phyloP scores from a whole-genome alignment of 2,113 vertebrate genomes.

The Mugil cephalus region DNA sequence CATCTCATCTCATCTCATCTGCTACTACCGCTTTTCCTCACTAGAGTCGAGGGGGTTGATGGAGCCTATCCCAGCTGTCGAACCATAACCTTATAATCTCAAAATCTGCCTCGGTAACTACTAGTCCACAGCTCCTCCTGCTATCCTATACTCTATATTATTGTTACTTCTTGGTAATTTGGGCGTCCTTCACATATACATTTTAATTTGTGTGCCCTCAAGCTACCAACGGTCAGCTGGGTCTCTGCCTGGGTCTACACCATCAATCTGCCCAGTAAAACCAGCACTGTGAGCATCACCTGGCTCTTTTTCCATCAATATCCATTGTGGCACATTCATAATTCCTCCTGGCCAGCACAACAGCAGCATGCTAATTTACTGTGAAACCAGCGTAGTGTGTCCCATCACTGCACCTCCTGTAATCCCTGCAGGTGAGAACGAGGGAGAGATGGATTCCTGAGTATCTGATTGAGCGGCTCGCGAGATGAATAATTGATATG shows the following conservation, averaged over 20 bases:
- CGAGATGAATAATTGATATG: constrained; percentile 79
- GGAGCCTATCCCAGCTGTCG: no score
- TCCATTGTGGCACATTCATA: constrained; percentile 25
- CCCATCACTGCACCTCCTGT: constrained; percentile 50
- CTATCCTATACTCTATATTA: no score
- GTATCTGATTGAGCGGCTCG: constrained; percentile 75
- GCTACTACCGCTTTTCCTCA: no score
- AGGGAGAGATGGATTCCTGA: constrained; percentile 59
- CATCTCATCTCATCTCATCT: no score
- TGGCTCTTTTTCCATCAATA: constrained; percentile 22
- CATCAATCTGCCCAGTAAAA: constrained; percentile 26
- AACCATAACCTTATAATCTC: no score
- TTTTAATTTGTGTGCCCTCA: constrained; percentile 30
- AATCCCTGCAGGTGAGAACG: constrained; percentile 73
- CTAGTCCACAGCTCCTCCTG: no score
- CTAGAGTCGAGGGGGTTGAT: no score
- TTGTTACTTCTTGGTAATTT: constrained; percentile 1
- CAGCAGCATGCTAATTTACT: constrained; percentile 60
- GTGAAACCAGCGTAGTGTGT: constrained; percentile 48
- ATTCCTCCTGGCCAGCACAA: constrained; percentile 44
- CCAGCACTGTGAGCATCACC: constrained; percentile 22
- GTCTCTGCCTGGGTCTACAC: constrained; percentile 3
- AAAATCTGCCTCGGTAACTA: no score
- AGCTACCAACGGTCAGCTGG: constrained; percentile 4
- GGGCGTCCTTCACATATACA: background rate